These are phyloP conservation scores for Fregata magnificens DNA, from an alignment of 2,113 vertebrate genomes.

Conservation along the genomic window DNA sequence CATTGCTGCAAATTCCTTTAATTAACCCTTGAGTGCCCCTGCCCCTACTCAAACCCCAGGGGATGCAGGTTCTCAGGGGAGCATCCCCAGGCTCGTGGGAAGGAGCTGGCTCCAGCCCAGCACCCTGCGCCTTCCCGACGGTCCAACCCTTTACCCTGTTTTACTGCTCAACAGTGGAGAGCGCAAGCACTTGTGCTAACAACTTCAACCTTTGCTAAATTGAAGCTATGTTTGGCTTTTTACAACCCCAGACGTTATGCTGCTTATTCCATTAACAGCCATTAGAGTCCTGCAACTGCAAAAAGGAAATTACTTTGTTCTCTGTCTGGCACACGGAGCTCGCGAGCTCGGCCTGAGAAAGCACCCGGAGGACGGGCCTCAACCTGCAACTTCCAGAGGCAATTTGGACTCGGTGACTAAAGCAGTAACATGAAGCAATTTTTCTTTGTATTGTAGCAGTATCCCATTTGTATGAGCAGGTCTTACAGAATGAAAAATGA, in stretches of 20 bases:
- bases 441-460: not conserved
- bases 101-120: not conserved
- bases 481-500: slow-evolving; percentile 13
- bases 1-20: not conserved
- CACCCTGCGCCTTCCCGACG: fast-evolving
- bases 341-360: not conserved
- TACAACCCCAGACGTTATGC: fast-evolving
- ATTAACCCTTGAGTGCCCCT: not conserved
- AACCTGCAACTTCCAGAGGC: not conserved
- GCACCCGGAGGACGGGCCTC: not conserved
- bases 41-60: not conserved
- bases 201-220: not conserved
- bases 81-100: not conserved
- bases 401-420: not conserved
- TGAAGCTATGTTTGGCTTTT: not conserved
- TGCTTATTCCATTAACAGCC: not conserved
- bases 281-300: not conserved
- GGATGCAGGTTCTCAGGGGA: not conserved
- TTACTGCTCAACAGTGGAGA: not conserved
- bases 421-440: not conserved
- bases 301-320: not conserved
- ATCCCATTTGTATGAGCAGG: not conserved
- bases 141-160: not conserved
- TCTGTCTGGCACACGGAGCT: not conserved
- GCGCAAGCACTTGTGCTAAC: not conserved